Percentiles rank a stretch among this genome's conserved stretches.
Conservation (phyloP, 2,113 vertebrate species). For the Melanostigma gelatinosum region DNA sequence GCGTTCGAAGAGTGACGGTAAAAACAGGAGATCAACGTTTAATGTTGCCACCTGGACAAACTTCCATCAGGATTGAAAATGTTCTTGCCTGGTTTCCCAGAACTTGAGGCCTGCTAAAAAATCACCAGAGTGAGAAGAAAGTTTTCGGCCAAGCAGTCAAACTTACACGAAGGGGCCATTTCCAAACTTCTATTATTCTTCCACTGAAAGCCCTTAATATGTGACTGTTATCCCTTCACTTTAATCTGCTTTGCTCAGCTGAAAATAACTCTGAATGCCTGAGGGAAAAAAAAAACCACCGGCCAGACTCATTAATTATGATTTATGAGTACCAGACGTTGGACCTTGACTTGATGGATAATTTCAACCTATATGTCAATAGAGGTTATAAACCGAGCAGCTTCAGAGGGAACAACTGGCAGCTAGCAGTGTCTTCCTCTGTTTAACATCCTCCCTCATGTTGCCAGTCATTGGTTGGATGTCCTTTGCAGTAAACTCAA, state of each 20-base stretch:
- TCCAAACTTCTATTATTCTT: conserved; percentile 42
- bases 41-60: conserved; percentile 45
- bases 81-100: conserved; percentile 2
- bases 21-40: background rate
- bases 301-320: conserved; percentile 41
- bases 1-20: background rate
- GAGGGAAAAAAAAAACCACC: conserved; percentile 19
- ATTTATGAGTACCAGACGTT: conserved; percentile 28
- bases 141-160: background rate
- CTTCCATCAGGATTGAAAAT: conserved; percentile 7
- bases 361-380: conserved; percentile 12
- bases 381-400: conserved; percentile 4
- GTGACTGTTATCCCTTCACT: conserved; percentile 31
- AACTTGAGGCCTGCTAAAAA: background rate
- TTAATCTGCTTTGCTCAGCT: conserved; percentile 49
- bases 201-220: conserved; percentile 35
- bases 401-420: background rate
- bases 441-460: background rate
- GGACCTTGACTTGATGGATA: conserved; percentile 24
- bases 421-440: background rate
- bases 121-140: conserved; percentile 4
- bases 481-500: background rate
- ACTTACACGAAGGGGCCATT: conserved; percentile 27
- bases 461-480: background rate
- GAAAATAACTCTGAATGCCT: conserved; percentile 3